Evolutionary conservation across 1,140 invertebrate species (phyloP).

Genomic region (Halyomorpha halys): DNA sequence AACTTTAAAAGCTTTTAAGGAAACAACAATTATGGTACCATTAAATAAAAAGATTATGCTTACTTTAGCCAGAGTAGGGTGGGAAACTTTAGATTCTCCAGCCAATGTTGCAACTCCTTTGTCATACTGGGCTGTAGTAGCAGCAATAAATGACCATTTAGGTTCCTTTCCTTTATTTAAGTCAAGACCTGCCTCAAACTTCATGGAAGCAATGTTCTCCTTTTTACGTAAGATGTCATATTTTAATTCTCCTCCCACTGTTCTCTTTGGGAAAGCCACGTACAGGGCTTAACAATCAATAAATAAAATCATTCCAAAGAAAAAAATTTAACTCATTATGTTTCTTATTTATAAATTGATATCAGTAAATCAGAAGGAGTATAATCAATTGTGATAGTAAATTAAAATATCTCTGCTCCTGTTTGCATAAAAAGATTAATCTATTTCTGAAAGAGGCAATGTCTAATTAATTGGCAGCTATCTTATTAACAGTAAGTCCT

Average conservation of each 20-base stretch:
- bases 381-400: too few species aligned
- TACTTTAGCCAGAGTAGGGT: constrained; percentile 54
- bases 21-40: too few species aligned
- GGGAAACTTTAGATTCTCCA: constrained; percentile 48
- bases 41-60: neutral
- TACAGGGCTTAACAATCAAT: constrained; percentile 39
- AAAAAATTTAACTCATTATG: too few species aligned
- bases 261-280: constrained; percentile 51
- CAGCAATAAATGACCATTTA: constrained; percentile 32
- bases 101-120: constrained; percentile 39
- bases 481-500: too few species aligned
- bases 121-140: constrained; percentile 1
- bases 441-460: too few species aligned
- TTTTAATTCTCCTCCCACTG: constrained; percentile 40
- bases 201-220: constrained; percentile 35
- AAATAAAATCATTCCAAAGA: neutral
- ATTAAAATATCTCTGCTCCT: too few species aligned
- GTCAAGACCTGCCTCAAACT: constrained; percentile 46
- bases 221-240: constrained; percentile 20
- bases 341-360: too few species aligned
- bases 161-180: constrained; percentile 58
- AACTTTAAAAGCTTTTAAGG: too few species aligned
- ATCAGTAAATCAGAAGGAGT: too few species aligned
- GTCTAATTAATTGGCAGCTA: too few species aligned
- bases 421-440: too few species aligned